phyloP scores from a whole-genome alignment of 2,113 vertebrate genomes.

The Poecilia latipinna region DNA sequence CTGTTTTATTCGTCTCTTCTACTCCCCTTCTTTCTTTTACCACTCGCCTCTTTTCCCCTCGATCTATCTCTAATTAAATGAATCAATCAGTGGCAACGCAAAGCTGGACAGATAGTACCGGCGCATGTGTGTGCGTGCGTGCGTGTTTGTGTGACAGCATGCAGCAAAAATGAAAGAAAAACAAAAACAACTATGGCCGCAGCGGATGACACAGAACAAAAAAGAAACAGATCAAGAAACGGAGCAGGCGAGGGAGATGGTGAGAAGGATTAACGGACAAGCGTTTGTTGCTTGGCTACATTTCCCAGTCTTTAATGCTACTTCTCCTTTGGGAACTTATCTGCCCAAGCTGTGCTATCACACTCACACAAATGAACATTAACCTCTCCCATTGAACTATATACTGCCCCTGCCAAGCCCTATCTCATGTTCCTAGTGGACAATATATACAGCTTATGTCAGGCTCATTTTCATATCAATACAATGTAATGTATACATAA shows the following conservation, averaged over 20 bases:
- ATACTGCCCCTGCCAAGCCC: conserved; percentile 38
- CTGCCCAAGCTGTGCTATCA: conserved; percentile 40
- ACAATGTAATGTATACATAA: conserved; percentile 52
- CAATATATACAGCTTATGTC: conserved; percentile 53
- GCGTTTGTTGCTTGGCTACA: not conserved
- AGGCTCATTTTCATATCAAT: conserved; percentile 52
- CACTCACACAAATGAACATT: conserved; percentile 53
- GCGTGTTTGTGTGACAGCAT: conserved; percentile 16
- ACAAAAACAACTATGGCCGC: conserved; percentile 7
- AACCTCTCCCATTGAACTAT: conserved; percentile 57
- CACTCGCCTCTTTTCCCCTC: conserved; percentile 36
- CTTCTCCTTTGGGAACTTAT: conserved; percentile 41
- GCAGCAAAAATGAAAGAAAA: conserved; percentile 10
- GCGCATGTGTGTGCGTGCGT: conserved; percentile 19
- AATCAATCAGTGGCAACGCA: conserved; percentile 79
- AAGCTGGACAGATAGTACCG: conserved; percentile 74
- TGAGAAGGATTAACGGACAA: not conserved
- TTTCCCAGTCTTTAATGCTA: conserved; percentile 10
- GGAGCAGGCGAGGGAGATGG: conserved; percentile 1
- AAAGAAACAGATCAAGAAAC: not conserved
- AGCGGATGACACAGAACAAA: conserved; percentile 12
- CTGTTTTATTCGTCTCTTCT: conserved; percentile 46
- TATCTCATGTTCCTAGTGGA: conserved; percentile 59
- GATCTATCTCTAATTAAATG: conserved; percentile 82
- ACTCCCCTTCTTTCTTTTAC: conserved; percentile 38